Base-by-base conservation (phyloP, 1,140 invertebrate genomes). In the Ridgeia piscesae region DNA sequence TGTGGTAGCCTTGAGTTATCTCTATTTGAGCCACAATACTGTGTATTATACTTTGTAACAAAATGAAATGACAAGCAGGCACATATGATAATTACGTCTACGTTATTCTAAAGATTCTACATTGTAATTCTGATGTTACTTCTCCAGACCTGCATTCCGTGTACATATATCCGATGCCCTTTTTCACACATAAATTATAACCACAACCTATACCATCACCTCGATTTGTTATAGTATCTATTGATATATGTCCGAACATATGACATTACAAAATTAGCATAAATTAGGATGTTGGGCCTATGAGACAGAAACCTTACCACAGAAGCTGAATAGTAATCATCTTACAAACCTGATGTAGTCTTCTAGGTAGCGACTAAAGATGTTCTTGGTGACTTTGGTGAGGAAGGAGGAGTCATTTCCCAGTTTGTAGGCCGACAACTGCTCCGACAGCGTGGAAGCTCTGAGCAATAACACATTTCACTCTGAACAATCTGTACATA, bases 341-440 rank as follows among this genome's bases (percentile, higher is more conserved):
- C 91, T 92, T 92, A 93, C 96, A 96, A 96, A 97, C 97, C 96
- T 96, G 33, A 98, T 97, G 95, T 98, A 99, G 92, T 97, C 97
- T 92, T 98, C 97, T 21, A 98, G 96, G 96, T 98, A 97, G 94
- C 97, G 97, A 93, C 97, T 97, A 95, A 99, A 99, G 93, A 99
- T 98, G 93, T 98, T 98, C 93, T 97, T 97, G 0, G 98, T 98
- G 0, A 99, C 96, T 95, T 98, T 98, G 34, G 96, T 97, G 9
- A 99, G 96, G 94, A 98, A 98, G 88, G 97, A 97, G 93, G 97
- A 97, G 95, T 99, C 98, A 94, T 97, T 97, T 34, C 98, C 98
- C 95, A 98, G 97, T 95, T 98, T 97, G 95, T 98, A 98, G 58
- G 96, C 95, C 93, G 97, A 97, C 48, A 98, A 96, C 94, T 98